These are phyloP conservation scores for Phylloscopus collybita DNA, from an alignment of 2,797 vertebrate genomes.

Conservation along the genomic window DNA sequence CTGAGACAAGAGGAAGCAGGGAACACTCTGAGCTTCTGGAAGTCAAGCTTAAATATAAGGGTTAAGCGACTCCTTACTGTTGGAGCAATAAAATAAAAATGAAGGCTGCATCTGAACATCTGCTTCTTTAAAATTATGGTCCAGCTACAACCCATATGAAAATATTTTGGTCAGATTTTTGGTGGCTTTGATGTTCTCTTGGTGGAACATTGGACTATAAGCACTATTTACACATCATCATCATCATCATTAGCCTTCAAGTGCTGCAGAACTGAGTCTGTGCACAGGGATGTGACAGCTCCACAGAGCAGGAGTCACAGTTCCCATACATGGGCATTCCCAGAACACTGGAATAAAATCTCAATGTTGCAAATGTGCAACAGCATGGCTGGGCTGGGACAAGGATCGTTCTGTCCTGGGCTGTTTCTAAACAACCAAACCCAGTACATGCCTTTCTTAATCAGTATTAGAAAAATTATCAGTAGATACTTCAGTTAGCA, in stretches of 20 bases:
- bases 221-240: neutral
- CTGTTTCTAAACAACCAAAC: conserved; percentile 25
- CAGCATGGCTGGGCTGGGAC: neutral
- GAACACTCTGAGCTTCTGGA: neutral
- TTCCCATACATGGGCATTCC: conserved; percentile 35
- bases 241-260: neutral
- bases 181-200: conserved; percentile 2
- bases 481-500: neutral
- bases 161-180: neutral
- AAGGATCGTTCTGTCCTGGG: conserved; percentile 1
- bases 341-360: neutral
- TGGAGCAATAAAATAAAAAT: neutral
- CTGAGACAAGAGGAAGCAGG: neutral
- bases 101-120: neutral
- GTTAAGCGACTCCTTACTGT: neutral
- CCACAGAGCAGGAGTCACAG: neutral
- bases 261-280: neutral
- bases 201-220: neutral
- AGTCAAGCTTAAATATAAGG: neutral
- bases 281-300: neutral
- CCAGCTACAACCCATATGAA: neutral
- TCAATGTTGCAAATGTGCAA: neutral
- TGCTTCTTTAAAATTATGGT: neutral
- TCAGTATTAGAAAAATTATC: neutral
- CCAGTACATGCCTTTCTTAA: neutral